Evolutionary conservation across 2,113 vertebrate genomes (phyloP).

Genomic region (Sebastes schlegelii): DNA sequence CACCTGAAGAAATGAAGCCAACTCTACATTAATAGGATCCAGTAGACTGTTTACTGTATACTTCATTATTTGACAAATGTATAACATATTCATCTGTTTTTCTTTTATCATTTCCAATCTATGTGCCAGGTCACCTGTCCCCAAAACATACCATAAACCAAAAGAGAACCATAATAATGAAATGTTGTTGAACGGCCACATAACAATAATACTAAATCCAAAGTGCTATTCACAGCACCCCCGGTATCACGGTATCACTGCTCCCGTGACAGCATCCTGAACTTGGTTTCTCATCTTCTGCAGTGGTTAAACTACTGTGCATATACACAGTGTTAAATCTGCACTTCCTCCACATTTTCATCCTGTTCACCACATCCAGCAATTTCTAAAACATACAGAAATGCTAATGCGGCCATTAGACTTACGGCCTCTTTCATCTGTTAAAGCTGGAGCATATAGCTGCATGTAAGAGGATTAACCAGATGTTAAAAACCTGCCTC

Average conservation of each 20-base stretch:
- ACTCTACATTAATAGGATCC: background rate
- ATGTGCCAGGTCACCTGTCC: background rate
- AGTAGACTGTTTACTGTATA: background rate
- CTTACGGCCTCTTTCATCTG: slow-evolving; percentile 55
- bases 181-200: background rate
- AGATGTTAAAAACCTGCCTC: slow-evolving; percentile 50
- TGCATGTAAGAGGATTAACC: slow-evolving; percentile 68
- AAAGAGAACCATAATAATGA: background rate
- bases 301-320: background rate
- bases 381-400: slow-evolving; percentile 38
- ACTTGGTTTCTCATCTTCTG: background rate
- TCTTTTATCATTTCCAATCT: background rate
- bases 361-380: slow-evolving; percentile 32
- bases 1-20: background rate
- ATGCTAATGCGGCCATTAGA: slow-evolving; percentile 57
- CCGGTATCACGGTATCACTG: background rate
- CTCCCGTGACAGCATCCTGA: background rate
- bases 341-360: slow-evolving; percentile 15
- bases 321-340: slow-evolving; percentile 1
- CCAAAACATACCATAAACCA: background rate
- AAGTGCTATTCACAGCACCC: background rate
- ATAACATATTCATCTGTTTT: background rate
- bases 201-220: background rate
- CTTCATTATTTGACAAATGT: background rate
- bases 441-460: slow-evolving; percentile 59